Evolutionary conservation across 2,888 invertebrate species (phyloP).

Genomic region (Chrysotoxum bicinctum): DNA sequence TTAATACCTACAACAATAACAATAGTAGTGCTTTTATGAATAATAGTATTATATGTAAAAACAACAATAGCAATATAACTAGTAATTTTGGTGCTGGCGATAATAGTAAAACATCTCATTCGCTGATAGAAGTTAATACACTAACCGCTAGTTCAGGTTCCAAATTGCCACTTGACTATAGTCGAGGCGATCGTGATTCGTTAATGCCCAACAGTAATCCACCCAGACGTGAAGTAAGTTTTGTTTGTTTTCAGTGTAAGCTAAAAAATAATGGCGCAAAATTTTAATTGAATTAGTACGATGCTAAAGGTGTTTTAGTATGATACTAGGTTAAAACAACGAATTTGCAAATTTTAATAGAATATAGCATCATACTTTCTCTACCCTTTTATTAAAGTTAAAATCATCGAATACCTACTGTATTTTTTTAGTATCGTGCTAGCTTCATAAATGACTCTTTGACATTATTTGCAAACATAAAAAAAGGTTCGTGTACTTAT

Average conservation of each 20-base stretch:
- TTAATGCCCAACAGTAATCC: constrained; percentile 81
- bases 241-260: not conserved
- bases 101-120: constrained; percentile 52
- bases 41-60: constrained; percentile 74
- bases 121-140: constrained; percentile 29
- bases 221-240: constrained; percentile 81
- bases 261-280: not conserved
- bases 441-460: too few species aligned
- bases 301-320: too few species aligned
- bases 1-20: constrained; percentile 74
- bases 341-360: too few species aligned
- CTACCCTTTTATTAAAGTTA: too few species aligned
- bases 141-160: constrained; percentile 6
- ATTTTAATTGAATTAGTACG: too few species aligned
- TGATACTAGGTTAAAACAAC: too few species aligned
- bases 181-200: constrained; percentile 81
- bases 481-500: too few species aligned
- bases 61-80: constrained; percentile 75
- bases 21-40: constrained; percentile 72
- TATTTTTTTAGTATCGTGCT: too few species aligned
- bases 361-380: too few species aligned
- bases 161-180: constrained; percentile 40
- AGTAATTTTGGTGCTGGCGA: constrained; percentile 72
- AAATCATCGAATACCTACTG: too few species aligned
- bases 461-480: too few species aligned